phyloP scores from a whole-genome alignment of 2,888 invertebrate species.

The Sabatieria punctata region DNA sequence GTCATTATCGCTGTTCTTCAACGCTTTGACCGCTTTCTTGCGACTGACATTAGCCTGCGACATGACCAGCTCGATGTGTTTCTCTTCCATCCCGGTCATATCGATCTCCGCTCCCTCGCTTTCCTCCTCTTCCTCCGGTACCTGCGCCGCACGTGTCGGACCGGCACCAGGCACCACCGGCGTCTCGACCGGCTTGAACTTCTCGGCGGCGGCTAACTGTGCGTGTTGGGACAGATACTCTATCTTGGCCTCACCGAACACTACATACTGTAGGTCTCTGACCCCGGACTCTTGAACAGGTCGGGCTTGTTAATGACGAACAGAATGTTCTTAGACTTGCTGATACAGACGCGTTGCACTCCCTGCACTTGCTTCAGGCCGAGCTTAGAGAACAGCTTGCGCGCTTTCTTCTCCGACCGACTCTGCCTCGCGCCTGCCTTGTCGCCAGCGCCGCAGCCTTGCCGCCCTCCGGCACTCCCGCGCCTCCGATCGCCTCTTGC shows the following conservation, averaged over 20 bases:
- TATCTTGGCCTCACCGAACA: slow-evolving; percentile 98
- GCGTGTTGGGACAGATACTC: slow-evolving; percentile 96
- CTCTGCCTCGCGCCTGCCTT: slow-evolving; percentile 63
- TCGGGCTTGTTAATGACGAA: slow-evolving; percentile 98
- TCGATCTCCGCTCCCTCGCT: slow-evolving; percentile 73
- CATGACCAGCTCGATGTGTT: slow-evolving; percentile 96
- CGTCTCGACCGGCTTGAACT: slow-evolving; percentile 76
- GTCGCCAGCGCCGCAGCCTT: too few species aligned
- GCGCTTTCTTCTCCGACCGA: slow-evolving; percentile 92
- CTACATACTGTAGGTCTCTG: slow-evolving; percentile 95
- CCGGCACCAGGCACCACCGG: slow-evolving; percentile 1
- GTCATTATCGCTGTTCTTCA: slow-evolving; percentile 89
- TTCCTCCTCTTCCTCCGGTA: slow-evolving; percentile 47
- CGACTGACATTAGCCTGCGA: slow-evolving; percentile 88
- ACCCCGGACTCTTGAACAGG: slow-evolving; percentile 92
- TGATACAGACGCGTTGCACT: slow-evolving; percentile 87
- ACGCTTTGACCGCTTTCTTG: slow-evolving; percentile 77
- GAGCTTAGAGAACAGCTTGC: slow-evolving; percentile 94
- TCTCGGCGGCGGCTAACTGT: slow-evolving; percentile 79
- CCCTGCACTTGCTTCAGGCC: slow-evolving; percentile 86
- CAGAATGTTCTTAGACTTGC: slow-evolving; percentile 95
- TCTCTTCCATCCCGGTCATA: slow-evolving; percentile 86
- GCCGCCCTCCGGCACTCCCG: too few species aligned
- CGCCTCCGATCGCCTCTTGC: too few species aligned
- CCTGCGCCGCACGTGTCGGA: slow-evolving; percentile 3